Evolutionary conservation across 2,113 vertebrate species (phyloP).

Genomic region (Eubucco bourcierii): DNA sequence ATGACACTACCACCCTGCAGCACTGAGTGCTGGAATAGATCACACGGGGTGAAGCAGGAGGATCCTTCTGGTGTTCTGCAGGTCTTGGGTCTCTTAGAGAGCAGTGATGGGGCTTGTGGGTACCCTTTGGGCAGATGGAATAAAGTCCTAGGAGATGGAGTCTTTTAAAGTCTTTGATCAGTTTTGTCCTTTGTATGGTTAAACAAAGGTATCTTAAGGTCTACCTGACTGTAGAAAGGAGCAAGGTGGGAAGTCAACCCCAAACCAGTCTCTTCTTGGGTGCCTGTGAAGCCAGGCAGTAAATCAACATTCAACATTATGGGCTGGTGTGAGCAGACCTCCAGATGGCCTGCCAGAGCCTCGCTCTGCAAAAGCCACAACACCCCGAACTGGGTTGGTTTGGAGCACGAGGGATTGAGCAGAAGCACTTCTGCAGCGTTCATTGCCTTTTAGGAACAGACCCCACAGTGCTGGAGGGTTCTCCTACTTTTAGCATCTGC

Average conservation of each 20-base stretch:
- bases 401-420: background rate
- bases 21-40: background rate
- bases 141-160: background rate
- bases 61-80: background rate
- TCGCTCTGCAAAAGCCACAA: background rate
- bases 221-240: background rate
- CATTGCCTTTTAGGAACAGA: accelerated
- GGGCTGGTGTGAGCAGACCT: background rate
- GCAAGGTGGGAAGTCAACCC: background rate
- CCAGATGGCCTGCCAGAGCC: background rate
- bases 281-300: background rate
- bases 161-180: background rate
- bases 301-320: background rate
- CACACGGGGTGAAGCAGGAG: background rate
- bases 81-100: background rate
- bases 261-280: background rate
- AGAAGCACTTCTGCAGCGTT: background rate
- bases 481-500: background rate
- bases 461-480: background rate
- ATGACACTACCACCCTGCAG: background rate
- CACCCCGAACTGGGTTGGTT: background rate
- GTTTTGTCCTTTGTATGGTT: background rate
- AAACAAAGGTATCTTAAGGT: background rate
- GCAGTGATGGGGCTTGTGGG: background rate
- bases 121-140: background rate